Evolutionary conservation across 2,113 vertebrate species (phyloP).

Genomic region (Platysteira castanea): DNA sequence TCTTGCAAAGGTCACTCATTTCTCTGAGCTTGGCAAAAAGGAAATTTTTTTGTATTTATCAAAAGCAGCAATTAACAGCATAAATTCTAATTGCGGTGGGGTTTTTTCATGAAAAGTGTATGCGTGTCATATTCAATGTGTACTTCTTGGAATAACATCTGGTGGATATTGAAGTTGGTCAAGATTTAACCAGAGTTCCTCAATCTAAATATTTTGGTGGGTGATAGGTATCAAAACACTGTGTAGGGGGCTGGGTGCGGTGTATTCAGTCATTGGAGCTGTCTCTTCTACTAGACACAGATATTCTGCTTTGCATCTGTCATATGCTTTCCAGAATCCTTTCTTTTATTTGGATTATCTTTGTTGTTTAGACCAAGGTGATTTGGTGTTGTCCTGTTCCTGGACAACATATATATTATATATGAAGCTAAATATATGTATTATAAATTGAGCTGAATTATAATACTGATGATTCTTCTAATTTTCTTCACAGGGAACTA

Average conservation of each 20-base stretch:
- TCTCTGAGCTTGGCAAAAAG: neutral
- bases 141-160: neutral
- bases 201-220: neutral
- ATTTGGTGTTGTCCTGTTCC: neutral
- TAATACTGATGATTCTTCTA: neutral
- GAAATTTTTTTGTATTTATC: neutral
- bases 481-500: neutral
- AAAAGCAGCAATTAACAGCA: neutral
- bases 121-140: neutral
- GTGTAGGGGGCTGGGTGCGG: neutral
- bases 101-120: fast-evolving
- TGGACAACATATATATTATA: neutral
- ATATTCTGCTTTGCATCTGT: neutral
- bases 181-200: neutral
- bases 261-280: neutral
- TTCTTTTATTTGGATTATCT: neutral
- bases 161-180: neutral
- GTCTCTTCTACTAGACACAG: neutral
- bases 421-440: neutral
- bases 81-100: neutral
- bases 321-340: neutral
- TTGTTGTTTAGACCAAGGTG: neutral
- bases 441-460: neutral
- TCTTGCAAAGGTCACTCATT: neutral
- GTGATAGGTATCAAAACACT: neutral